Conservation (phyloP, 2,113 vertebrate species). For the Brachirus orientalis region DNA sequence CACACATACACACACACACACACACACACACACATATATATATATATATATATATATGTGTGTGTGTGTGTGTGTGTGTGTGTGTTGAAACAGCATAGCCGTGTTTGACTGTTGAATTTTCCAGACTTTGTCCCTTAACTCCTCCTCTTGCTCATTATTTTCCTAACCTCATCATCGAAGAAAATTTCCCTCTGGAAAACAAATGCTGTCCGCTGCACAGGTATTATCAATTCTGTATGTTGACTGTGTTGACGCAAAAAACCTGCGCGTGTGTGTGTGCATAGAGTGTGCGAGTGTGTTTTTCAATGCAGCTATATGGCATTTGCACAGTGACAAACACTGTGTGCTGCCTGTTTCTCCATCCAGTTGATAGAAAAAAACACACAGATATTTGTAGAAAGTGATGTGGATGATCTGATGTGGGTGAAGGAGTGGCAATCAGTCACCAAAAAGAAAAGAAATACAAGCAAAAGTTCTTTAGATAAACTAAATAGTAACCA, state of each 20-base stretch:
- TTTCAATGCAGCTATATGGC: too few species aligned
- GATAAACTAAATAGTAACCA: too few species aligned
- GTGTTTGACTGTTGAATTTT: not conserved
- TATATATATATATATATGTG: too few species aligned
- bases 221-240: not conserved
- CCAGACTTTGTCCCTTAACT: not conserved
- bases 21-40: too few species aligned
- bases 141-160: not conserved
- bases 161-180: slow-evolving; percentile 6
- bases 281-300: too few species aligned
- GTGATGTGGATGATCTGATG: slow-evolving; percentile 18
- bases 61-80: too few species aligned
- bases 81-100: too few species aligned
- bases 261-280: too few species aligned
- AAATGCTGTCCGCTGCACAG: not conserved
- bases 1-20: too few species aligned
- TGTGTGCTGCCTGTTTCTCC: slow-evolving; percentile 43
- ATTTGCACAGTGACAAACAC: too few species aligned
- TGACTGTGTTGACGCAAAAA: slow-evolving; percentile 1
- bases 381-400: slow-evolving; percentile 16
- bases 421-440: not conserved
- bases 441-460: too few species aligned
- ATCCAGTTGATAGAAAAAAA: slow-evolving; percentile 44
- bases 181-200: not conserved
- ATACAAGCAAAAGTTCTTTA: too few species aligned